Conservation (phyloP, 2,113 vertebrate genomes). For the Salvelinus namaycush region DNA sequence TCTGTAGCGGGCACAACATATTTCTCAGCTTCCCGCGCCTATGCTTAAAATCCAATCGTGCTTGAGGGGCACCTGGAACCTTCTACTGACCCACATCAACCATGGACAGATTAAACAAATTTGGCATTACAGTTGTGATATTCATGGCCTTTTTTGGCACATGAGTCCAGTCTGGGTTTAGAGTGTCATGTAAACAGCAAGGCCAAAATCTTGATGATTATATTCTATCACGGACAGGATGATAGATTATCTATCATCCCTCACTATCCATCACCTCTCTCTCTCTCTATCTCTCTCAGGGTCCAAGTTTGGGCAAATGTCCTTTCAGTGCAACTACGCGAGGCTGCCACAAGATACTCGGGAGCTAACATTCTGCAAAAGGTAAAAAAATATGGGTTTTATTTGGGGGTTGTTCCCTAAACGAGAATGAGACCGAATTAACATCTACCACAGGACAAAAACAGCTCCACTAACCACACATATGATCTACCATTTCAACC, state of each 20-base stretch:
- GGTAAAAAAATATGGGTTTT: constrained; percentile 70
- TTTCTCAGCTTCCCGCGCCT: no score
- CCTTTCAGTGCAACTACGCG: constrained; percentile 79
- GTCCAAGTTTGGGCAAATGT: constrained; percentile 89
- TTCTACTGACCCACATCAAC: background rate
- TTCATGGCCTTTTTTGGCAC: background rate
- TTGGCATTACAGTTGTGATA: constrained; percentile 15
- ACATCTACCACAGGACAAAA: no score
- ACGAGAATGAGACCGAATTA: no score
- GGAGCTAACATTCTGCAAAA: constrained; percentile 91
- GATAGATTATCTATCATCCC: background rate
- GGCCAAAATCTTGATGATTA: background rate
- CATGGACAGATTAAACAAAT: background rate
- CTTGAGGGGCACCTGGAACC: constrained; percentile 47
- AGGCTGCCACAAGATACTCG: constrained; percentile 80
- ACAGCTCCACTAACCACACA: no score
- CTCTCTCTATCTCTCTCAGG: constrained; percentile 59
- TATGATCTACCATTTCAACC: background rate
- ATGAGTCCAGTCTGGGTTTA: background rate
- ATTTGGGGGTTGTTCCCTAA: no score
- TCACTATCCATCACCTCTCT: background rate
- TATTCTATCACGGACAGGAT: background rate
- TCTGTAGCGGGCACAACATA: no score
- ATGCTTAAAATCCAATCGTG: constrained; percentile 10
- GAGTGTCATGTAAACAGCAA: background rate